Evolutionary conservation across 2,797 vertebrate genomes (phyloP), one percentile per base, ranked within the genome.

Genomic region (Squalus acanthias): DNA sequence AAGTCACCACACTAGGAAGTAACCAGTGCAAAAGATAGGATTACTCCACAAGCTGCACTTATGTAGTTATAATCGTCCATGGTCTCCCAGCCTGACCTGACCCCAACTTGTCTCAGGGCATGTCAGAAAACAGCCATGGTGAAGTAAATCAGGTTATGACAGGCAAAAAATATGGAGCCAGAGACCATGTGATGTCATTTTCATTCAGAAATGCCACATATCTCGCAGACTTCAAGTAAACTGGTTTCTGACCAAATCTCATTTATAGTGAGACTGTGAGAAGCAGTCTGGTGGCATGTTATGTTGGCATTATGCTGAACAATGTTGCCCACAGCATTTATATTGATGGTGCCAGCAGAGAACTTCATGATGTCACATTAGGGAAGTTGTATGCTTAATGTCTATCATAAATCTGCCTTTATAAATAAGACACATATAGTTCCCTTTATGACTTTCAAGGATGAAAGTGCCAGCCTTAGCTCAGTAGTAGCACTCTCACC

Each of bases 41-140:
- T 97, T 96, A 97, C 96, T 96, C 53, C 69, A 74, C 67, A 72
- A 96, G 96, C 96, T 76, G 70, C 79, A 88, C 79, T 79, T 72
- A 65, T 88, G 89, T 46, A 74, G 67, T 72, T 74, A 95, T 33
- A 96, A 46, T 65, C 93, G 82, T 39, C 85, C 3, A 60, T 88
- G 82, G 95, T 88, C 50, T 70, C 96, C 46, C 50, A 57, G 95
- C 60, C 29, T 92, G 92, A 93, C 79, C 92, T 96, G 91, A 96
- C 96, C 96, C 53, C 95, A 79, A 79, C 85, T 95, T 96, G 91
- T 91, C 70, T 95, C 69, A 95, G 94, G 65, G 50, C 94, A 95
- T 17, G 94, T 53, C 72, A 60, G 69, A 76, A 76, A 95, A 53
- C 70, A 95, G 50, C 94, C 94, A 76, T 10, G 26, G 70, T 57